Evolutionary conservation across 2,888 invertebrate species (phyloP), one percentile per base, ranked within the genome.

Genomic region (Megamerina dolium): DNA sequence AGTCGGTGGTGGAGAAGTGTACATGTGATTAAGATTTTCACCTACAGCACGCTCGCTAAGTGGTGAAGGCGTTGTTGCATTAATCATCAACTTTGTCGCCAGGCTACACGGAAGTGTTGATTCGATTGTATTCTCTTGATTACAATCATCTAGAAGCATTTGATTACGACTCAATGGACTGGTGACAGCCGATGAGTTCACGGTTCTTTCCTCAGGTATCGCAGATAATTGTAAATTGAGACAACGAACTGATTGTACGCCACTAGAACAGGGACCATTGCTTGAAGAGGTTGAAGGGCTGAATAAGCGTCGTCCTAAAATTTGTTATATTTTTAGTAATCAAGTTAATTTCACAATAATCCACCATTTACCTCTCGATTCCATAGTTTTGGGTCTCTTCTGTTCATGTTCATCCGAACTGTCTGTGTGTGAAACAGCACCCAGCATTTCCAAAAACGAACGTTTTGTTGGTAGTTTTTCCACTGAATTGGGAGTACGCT

Each of bases 271-370:
- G 1, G 37, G 16, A 10, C 18, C 31, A 8, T 14, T 23, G 8
- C 32, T 41, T n/a, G 36, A 49, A 3, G 62, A 52, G 18, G 53
- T 52, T 2, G 57, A 56, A 3, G 74, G 70, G 48, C 75, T 73
- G 49, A 78, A 78, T 3, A 78, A 58, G 27, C 77, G 70, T 12
- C 76, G 62, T 5, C 72, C 72, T 26, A 14, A 27, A 45, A 41
- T 9, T 5, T 14, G 14, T 34, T 3, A 8, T 34, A 41, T 9
- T 10, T 14, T 14, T 34, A 3, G 6, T 19, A 9, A 34, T 9
- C 12, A 34, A 34, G 18, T 5, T 18, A 18, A 2, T 6, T 5
- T 31, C 19, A 31, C 2, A 6, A 39, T 31, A 21, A 31, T 14
- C 39, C 8, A 13, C 13, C 4, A 29, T 19, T 31, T 48, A 26